Evolutionary conservation across 2,888 invertebrate species (phyloP).

Genomic region (Amphipoea lucens): DNA sequence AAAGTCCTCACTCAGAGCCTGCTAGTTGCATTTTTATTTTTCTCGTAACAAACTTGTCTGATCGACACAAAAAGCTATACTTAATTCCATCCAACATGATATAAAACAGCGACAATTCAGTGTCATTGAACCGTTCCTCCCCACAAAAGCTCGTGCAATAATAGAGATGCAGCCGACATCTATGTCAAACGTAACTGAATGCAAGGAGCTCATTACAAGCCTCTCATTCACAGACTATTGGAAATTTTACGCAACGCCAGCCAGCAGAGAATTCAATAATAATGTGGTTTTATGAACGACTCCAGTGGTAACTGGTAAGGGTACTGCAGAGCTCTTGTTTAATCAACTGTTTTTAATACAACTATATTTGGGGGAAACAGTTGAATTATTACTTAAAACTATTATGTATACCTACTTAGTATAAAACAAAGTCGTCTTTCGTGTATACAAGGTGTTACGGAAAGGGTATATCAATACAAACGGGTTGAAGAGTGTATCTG

Average conservation of each 20-base stretch:
- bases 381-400: not conserved
- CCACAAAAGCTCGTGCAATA: slow-evolving; percentile 23
- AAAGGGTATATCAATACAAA: too few species aligned
- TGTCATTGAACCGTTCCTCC: not conserved
- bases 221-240: slow-evolving; percentile 64
- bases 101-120: not conserved
- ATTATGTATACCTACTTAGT: not conserved
- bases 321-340: slow-evolving; percentile 33
- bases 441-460: too few species aligned
- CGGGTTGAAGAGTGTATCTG: too few species aligned
- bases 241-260: slow-evolving; percentile 64
- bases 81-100: not conserved
- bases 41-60: not conserved
- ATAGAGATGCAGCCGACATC: slow-evolving; percentile 31
- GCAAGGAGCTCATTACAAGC: slow-evolving; percentile 62
- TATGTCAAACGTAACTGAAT: slow-evolving; percentile 36
- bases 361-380: not conserved
- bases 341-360: not conserved
- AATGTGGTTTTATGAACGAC: slow-evolving; percentile 55
- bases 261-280: slow-evolving; percentile 54
- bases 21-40: not conserved
- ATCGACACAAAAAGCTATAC: not conserved
- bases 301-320: not conserved
- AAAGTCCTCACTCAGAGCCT: not conserved
- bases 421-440: not conserved